phyloP scores from a whole-genome alignment of 1,140 invertebrate species.

The Megalonaias nervosa region DNA sequence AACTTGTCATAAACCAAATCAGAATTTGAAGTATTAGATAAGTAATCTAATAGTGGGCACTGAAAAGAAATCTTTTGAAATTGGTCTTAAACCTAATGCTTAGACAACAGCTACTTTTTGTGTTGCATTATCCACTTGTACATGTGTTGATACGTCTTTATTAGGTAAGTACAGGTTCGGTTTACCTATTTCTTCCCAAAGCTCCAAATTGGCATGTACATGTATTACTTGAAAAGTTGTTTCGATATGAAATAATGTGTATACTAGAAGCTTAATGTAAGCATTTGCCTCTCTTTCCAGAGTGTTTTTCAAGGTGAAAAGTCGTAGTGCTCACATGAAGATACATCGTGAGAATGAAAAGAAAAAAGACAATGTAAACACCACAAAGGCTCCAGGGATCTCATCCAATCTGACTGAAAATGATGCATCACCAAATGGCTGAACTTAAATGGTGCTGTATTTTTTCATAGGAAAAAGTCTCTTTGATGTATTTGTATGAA shows the following conservation, averaged over 20 bases:
- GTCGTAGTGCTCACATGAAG: constrained; percentile 98
- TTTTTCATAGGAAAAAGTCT: neutral
- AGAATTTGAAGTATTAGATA: too few species aligned
- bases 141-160: neutral
- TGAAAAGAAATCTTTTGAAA: too few species aligned
- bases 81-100: too few species aligned
- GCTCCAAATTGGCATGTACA: neutral
- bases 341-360: constrained; percentile 77
- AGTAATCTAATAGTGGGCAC: too few species aligned
- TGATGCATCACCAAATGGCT: neutral
- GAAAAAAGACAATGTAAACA: constrained; percentile 9
- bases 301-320: constrained; percentile 98
- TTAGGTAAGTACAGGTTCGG: too few species aligned
- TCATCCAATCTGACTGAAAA: neutral
- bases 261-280: neutral
- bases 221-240: neutral
- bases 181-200: too few species aligned
- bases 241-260: neutral
- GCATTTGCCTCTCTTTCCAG: constrained; percentile 76
- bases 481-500: neutral
- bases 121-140: neutral
- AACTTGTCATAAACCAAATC: too few species aligned
- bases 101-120: neutral
- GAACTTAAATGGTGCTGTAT: neutral
- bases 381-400: neutral